Evolutionary conservation across 2,888 invertebrate genomes (phyloP), one percentile per base, ranked within the genome.

Genomic region (Diaphora mendica): DNA sequence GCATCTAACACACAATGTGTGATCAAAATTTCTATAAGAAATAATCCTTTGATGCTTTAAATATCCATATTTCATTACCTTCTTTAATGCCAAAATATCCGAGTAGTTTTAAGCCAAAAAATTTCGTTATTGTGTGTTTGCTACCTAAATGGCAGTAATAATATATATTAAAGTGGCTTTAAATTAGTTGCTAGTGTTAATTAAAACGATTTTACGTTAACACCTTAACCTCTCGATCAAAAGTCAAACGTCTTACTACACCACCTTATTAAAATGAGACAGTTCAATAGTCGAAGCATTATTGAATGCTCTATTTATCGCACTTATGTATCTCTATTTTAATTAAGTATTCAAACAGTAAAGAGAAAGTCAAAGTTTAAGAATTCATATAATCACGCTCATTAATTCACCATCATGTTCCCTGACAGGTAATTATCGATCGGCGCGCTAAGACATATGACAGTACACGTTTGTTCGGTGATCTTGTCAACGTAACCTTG

Each of bases 391-490:
- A 84, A 85, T 85, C 79, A 81, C 71, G 74, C 74, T 80, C 82
- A 83, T 86, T 86, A 88, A 88, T 85, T 83, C 81, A 68, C 79
- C 79, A 79, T 83, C 81, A 76, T 79, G 84, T 84, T 77, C 75
- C 83, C 81, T 83, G 82, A 85, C 88, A 88, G 85, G 84, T 86
- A 89, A 90, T 90, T 88, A 83, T 79, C 74, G 71, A 70, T 65
- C 64, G 48, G 71, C 70, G 75, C 70, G 70, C 73, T 71, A 86
- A 86, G 83, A 83, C 80, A 86, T 88, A 88, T 85, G 85, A 85
- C 86, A 80, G 83, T 77, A 83, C 86, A 89, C 87, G 86, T 88
- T 88, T 85, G 86, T 85, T 76, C 81, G 67, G 26, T 81, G 87
- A 88, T 84, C 83, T 83, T 83, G 83, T 77, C 78, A 76, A 65